Evolutionary conservation across 2,113 vertebrate genomes (phyloP).

Genomic region (Corythornis vintsioides): DNA sequence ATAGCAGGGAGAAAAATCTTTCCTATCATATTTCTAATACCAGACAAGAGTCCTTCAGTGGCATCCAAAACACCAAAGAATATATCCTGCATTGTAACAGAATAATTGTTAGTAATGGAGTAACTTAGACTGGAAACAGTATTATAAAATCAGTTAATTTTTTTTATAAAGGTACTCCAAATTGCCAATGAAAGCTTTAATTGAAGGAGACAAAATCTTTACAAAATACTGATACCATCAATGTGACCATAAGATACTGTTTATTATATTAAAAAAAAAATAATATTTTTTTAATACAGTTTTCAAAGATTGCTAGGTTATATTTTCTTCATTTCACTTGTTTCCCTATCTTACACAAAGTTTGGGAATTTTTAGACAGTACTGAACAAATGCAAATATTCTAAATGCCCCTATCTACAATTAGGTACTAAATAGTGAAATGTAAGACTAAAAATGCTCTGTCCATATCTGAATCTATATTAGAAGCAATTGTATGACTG

Average conservation of each 20-base stretch:
- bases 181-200: neutral
- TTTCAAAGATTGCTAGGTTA: neutral
- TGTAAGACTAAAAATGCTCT: neutral
- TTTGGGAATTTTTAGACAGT: neutral
- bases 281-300: neutral
- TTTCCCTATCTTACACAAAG: neutral
- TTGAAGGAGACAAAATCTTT: neutral
- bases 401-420: neutral
- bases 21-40: constrained; percentile 66
- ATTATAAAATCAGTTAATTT: neutral
- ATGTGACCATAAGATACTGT: neutral
- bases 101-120: neutral
- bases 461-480: neutral
- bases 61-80: constrained; percentile 81
- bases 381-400: neutral
- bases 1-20: constrained; percentile 78
- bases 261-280: neutral
- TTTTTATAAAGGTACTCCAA: neutral
- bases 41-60: constrained; percentile 77
- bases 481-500: neutral
- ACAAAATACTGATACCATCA: neutral
- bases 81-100: constrained; percentile 75
- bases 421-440: neutral
- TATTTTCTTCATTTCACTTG: neutral
- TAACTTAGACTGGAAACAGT: neutral